Base-by-base conservation (phyloP, 2,888 invertebrate genomes). In the Conus canariensis region DNA sequence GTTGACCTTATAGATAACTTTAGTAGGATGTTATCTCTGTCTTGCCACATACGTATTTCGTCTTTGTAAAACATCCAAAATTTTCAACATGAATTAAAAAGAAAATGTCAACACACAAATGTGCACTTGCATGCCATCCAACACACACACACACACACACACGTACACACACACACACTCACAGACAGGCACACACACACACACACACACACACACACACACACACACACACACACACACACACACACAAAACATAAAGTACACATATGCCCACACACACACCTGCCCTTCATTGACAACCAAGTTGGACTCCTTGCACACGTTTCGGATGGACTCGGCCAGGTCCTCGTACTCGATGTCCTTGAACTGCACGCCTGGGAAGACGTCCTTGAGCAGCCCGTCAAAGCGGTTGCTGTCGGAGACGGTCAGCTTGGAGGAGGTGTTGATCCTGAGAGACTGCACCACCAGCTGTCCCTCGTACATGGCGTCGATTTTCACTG, bases 401-500 rank as follows among this genome's bases (percentile, higher is more conserved):
- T 98, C 98, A 96, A 99, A 99, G 93, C 98, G 97, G 30, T 96
- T 95, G 83, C 97, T 97, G 95, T 99, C 99, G 12, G 97, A 96
- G 92, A 97, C 97, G 3, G 98, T 98, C 94, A 98, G 97, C 96
- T 98, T 99, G 74, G 98, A 99, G 94, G 98, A 97, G 83, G 98
- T 99, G 96, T 98, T 98, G 93, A 98, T 97, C 90, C 98, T 97
- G 90, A 98, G 97, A 88, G 98, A 98, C 92, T 97, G 97, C 0
- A 98, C 97, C 12, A 98, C 97, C 77, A 98, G 96, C 90, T 97
- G 97, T 92, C 97, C 97, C 96, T 98, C 98, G 82, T 93, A 88
- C 12, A 91, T 92, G 6, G 90, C 91, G 90, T 95, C 95, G 45
- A 95, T 91, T 90, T 95, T 94, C 25, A 89, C 95, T 95, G 92